Conservation (phyloP, 2,888 invertebrate genomes). For the Heteromyza rotundicornis region DNA sequence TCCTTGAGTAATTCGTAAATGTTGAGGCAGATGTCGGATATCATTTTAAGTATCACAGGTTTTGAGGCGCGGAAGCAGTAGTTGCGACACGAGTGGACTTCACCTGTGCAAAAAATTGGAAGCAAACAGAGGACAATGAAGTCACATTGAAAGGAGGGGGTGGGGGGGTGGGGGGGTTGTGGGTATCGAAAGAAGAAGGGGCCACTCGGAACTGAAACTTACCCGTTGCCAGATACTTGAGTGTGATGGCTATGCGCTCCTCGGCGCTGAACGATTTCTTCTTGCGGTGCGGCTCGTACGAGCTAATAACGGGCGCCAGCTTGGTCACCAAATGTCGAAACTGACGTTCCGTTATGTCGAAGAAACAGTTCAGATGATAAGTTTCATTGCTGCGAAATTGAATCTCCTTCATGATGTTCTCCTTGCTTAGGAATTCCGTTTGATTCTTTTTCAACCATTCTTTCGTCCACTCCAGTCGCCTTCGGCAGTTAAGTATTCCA, state of each 20-base stretch:
- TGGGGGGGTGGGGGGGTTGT: too few relatives aligned
- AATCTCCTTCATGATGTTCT: conserved; percentile 55
- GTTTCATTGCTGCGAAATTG: conserved; percentile 57
- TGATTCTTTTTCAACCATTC: conserved; percentile 60
- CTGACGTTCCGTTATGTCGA: conserved; percentile 59
- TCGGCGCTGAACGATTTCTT: conserved; percentile 59
- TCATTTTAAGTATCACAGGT: conserved; percentile 61
- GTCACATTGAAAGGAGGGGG: too few relatives aligned
- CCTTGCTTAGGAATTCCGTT: conserved; percentile 56
- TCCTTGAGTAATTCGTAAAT: conserved; percentile 59
- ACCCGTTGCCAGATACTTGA: conserved; percentile 61
- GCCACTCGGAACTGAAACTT: conserved; percentile 25
- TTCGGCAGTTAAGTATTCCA: conserved; percentile 55
- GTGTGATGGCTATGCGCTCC: conserved; percentile 58
- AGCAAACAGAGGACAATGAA: too few relatives aligned
- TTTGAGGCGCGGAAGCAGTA: conserved; percentile 61
- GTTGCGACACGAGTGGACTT: conserved; percentile 60
- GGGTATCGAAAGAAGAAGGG: neutral
- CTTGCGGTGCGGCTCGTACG: conserved; percentile 59
- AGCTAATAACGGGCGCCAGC: conserved; percentile 55
- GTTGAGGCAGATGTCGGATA: conserved; percentile 59
- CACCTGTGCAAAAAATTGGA: too few relatives aligned
- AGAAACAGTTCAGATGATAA: conserved; percentile 58
- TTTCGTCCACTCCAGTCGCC: conserved; percentile 58
- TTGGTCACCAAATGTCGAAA: conserved; percentile 58